Evolutionary conservation across 2,113 vertebrate species (phyloP), one percentile per base, ranked within the genome.

Genomic region (Pelodiscus sinensis): DNA sequence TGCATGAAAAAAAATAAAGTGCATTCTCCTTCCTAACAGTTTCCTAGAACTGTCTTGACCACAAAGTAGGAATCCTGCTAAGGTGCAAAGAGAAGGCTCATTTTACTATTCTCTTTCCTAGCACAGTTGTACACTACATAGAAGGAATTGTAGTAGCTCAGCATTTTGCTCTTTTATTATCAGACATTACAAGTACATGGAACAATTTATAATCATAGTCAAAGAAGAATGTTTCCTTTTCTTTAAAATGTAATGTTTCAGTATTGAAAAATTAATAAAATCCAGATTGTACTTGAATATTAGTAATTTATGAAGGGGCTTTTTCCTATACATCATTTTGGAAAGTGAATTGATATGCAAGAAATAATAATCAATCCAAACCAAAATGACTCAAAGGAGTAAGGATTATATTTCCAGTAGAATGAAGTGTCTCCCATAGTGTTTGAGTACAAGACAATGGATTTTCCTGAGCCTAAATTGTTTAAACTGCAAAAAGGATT

Each of bases 281-380:
- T 24, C 6, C 8, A 29, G 9, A 35, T 81, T 38, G 27, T 5
- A 77, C 16, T 44, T 56, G 79, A 3, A n/a, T 24, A 81, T 78
- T n/a, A 52, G 77, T 95, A 91, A 87, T 91, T 94, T 94, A 94
- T 86, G 81, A 96, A 96, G 88, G 56, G 88, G 87, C 73, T 84
- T 3, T 93, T 94, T 83, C 94, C 91, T 85, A 86, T 91, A 94
- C 79, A 55, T 88, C 86, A 77, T 77, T 93, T 89, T 7, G 77
- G 94, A 95, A 90, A 84, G 86, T 24, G 12, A 94, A 57, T 96
- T 89, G 92, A 93, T 56, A 57, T 89, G 83, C 79, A 96, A 97
- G 96, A 97, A 68, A 81, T 91, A 97, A 96, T 95, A 98, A 94
- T 84, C 62, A 94, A 96, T 91, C 93, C 89, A 97, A 95, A 94